Evolutionary conservation across 2,113 vertebrate species (phyloP).

Genomic region (Empidonax alnorum): DNA sequence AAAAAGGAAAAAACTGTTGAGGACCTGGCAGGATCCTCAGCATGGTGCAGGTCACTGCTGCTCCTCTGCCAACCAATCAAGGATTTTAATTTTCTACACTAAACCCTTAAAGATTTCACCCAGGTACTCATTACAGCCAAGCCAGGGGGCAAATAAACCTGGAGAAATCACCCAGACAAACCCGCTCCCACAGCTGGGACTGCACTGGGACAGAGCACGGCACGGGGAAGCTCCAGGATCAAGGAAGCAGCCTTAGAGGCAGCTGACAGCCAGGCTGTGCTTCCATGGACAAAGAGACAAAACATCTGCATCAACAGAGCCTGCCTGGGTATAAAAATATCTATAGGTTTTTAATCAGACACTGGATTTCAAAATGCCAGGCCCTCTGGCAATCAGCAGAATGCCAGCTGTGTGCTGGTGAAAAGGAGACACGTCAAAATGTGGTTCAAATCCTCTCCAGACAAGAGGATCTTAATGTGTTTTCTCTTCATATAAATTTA

Average conservation of each 20-base stretch:
- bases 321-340: background rate
- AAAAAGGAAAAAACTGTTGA: background rate
- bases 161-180: no score
- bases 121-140: no score
- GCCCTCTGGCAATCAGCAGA: background rate
- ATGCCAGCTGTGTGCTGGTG: background rate
- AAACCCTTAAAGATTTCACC: background rate
- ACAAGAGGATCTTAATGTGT: background rate
- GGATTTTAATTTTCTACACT: background rate
- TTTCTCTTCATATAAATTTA: background rate
- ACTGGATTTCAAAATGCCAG: background rate
- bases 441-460: background rate
- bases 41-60: background rate
- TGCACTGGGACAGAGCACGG: accelerated
- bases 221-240: background rate
- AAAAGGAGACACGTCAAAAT: background rate
- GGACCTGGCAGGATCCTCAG: background rate
- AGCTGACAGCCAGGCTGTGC: background rate
- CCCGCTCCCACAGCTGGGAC: background rate
- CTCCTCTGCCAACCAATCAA: background rate
- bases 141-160: no score
- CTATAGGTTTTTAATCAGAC: background rate
- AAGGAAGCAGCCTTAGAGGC: background rate
- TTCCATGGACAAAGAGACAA: background rate
- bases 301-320: background rate